Percentiles rank a stretch among this genome's conserved stretches.
These are phyloP conservation scores for Arenaria interpres DNA, from an alignment of 2,113 vertebrate species.

Conservation along the genomic window DNA sequence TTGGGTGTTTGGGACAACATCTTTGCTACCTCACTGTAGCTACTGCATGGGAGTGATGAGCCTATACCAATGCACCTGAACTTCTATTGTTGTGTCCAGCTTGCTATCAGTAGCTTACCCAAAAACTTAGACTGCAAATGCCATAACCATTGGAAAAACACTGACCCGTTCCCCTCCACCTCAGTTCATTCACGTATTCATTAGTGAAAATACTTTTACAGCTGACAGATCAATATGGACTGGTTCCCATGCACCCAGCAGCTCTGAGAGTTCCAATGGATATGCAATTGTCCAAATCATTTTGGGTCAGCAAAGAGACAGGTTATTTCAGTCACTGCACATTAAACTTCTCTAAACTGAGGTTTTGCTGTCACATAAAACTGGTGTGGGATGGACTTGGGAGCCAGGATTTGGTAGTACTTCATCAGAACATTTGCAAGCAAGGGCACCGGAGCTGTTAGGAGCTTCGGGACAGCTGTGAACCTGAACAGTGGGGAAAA, in stretches of 20 bases:
- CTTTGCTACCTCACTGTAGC: neutral
- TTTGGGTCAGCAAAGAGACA: neutral
- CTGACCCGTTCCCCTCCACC: neutral
- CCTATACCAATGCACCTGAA: neutral
- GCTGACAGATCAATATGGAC: neutral
- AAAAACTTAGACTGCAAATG: neutral
- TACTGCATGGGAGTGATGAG: neutral
- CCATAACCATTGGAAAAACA: neutral
- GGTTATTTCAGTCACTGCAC: slow-evolving; percentile 17
- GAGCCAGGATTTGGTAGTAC: neutral
- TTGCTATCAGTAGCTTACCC: neutral
- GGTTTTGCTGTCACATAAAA: neutral
- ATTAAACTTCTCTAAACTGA: neutral
- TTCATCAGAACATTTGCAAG: neutral
- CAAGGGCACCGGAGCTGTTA: neutral
- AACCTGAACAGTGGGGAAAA: neutral
- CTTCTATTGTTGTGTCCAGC: neutral
- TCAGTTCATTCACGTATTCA: neutral
- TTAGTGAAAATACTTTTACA: slow-evolving; percentile 11
- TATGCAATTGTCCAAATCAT: neutral
- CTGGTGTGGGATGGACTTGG: neutral
- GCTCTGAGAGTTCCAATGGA: neutral
- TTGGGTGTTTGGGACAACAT: neutral
- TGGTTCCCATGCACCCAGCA: neutral
- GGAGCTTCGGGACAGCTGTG: neutral